phyloP scores from a whole-genome alignment of 2,888 invertebrate genomes.

The Dasypolia templi region DNA sequence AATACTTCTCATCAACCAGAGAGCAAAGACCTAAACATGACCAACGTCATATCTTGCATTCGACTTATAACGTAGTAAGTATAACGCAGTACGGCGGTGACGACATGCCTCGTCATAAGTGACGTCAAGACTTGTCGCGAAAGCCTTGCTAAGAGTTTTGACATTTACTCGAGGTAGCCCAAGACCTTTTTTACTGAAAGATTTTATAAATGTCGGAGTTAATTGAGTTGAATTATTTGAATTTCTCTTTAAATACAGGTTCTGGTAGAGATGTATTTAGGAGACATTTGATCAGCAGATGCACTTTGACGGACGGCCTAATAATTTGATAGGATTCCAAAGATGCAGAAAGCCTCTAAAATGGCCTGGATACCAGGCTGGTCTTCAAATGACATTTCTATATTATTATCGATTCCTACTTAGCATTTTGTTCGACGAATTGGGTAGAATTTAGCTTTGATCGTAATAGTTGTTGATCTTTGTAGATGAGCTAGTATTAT shows the following conservation, averaged over 20 bases:
- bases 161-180: conserved; percentile 43
- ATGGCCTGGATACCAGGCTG: not conserved
- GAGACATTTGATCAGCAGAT: not conserved
- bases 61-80: conserved; percentile 17
- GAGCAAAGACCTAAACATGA: not conserved
- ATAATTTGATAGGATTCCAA: not conserved
- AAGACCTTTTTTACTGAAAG: conserved; percentile 17
- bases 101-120: conserved; percentile 25
- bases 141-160: conserved; percentile 46
- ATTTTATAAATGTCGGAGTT: conserved; percentile 31
- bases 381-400: no score
- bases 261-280: not conserved
- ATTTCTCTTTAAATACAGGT: conserved; percentile 14
- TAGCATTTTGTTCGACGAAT: no score
- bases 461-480: no score
- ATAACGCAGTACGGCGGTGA: conserved; percentile 41
- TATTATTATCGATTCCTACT: no score
- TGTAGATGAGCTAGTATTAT: no score
- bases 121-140: conserved; percentile 43
- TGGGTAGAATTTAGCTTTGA: no score
- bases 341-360: not conserved
- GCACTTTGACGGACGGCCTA: not conserved
- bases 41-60: conserved; percentile 44
- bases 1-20: not conserved
- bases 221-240: conserved; percentile 27